Evolutionary conservation across 2,797 vertebrate genomes (phyloP), one percentile per base, ranked within the genome.

Genomic region (Malurus leucopterus): DNA sequence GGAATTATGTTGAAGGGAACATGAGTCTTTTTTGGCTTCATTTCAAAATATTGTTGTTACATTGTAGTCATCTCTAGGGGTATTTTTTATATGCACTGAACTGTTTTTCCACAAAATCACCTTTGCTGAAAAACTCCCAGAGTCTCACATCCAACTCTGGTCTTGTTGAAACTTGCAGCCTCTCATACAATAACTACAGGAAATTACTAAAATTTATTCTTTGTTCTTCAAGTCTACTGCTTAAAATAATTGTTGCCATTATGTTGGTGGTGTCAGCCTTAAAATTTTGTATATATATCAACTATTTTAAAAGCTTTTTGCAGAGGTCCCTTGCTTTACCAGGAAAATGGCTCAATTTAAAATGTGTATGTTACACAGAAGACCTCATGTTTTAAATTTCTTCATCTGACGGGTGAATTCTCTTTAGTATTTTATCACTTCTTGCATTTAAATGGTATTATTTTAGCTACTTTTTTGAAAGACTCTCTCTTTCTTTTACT

Each of bases 21-120:
- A 58, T 15, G 13, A 75, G 29, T 21, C 49, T 78, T 75, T 90
- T 86, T 63, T 44, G 86, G 4, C 36, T 80, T 86, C 80, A 94
- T 86, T 90, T 93, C 77, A 86, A 70, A 90, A 86, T 84, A 90
- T 79, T 89, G 41, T 88, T 85, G 61, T 91, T 86, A 88, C 54
- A 58, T 40, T 73, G 71, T 26, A 65, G 68, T 49, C 53, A 59
- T 62, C 62, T 90, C 83, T 43, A 74, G 51, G 27, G 67, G 30
- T 47, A 63, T 49, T 70, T 90, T 84, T 78, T 54, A n/a, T 64
- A 83, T 68, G 51, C 47, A 67, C 41, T 57, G 51, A 78, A 62
- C 2, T 6, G 20, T 44, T 89, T 84, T 82, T 85, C 34, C 71
- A 73, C 58, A 79, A 81, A 92, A 91, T 81, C 32, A 89, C 40